These are phyloP conservation scores for Clepsis dumicolana DNA, from an alignment of 2,888 invertebrate species.

Conservation along the genomic window DNA sequence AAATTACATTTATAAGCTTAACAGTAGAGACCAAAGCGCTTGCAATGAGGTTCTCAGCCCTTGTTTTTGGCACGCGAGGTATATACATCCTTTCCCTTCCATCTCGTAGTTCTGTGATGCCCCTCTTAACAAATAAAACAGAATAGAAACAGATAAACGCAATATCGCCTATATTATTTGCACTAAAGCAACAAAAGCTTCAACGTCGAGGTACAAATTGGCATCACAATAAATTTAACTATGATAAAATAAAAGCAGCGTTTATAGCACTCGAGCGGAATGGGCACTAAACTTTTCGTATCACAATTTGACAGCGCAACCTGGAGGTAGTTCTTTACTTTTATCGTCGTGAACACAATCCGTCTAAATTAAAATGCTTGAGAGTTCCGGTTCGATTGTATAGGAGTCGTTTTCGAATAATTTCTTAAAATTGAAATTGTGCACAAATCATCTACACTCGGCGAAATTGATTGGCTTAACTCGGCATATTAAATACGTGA, in stretches of 20 bases:
- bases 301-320: constrained; percentile 35
- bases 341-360: constrained; percentile 25
- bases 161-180: neutral
- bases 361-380: constrained; percentile 30
- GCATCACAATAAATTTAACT: constrained; percentile 32
- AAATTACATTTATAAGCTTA: no score
- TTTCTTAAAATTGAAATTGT: neutral
- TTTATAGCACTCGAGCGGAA: constrained; percentile 32
- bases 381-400: neutral
- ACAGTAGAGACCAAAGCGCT: no score
- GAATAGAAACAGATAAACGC: neutral
- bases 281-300: constrained; percentile 33
- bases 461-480: no score
- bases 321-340: constrained; percentile 35
- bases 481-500: no score
- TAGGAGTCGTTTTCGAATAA: neutral
- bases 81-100: no score
- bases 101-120: no score
- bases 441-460: no score
- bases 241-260: constrained; percentile 34
- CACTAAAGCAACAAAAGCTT: constrained; percentile 7
- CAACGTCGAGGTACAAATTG: constrained; percentile 28
- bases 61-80: no score
- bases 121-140: neutral
- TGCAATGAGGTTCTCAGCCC: no score